phyloP scores from a whole-genome alignment of 1,140 invertebrate genomes.

The Magallana angulata region DNA sequence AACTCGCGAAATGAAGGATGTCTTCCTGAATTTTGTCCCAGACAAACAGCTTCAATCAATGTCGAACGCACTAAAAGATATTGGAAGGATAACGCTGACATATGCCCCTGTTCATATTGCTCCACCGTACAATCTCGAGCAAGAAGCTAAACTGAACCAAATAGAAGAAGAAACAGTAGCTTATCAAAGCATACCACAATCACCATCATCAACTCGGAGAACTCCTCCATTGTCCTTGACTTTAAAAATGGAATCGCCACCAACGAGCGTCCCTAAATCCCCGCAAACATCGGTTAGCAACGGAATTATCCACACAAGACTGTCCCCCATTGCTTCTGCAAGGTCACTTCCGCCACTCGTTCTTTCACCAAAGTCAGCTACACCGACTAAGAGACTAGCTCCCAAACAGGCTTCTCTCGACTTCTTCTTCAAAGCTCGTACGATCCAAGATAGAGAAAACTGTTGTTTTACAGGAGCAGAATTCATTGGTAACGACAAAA shows the following conservation, averaged over 20 bases:
- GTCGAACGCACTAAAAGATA: conserved; percentile 53
- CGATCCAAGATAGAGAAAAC: conserved; percentile 59
- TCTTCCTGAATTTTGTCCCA: conserved; percentile 55
- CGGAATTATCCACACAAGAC: conserved; percentile 25
- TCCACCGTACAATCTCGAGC: conserved; percentile 57
- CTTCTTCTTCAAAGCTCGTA: conserved; percentile 59
- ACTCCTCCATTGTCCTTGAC: not conserved
- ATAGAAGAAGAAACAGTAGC: not conserved
- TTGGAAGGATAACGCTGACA: conserved; percentile 56
- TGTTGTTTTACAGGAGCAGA: conserved; percentile 63
- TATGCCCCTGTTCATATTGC: conserved; percentile 55
- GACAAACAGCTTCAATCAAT: conserved; percentile 58
- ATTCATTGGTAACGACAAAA: conserved; percentile 53
- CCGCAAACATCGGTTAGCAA: not conserved
- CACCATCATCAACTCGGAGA: not conserved
- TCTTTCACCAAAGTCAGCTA: conserved; percentile 51
- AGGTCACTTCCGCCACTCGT: conserved; percentile 50
- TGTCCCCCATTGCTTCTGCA: not conserved
- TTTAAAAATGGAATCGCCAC: not conserved
- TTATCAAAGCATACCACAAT: not conserved
- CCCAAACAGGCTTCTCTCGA: conserved; percentile 53
- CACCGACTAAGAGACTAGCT: conserved; percentile 40
- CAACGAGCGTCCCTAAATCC: not conserved
- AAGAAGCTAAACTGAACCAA: not conserved
- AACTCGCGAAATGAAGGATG: conserved; percentile 55